These are phyloP conservation scores for Microctenopoma steveboyesi DNA, from an alignment of 2,797 vertebrate genomes.

Conservation along the genomic window DNA sequence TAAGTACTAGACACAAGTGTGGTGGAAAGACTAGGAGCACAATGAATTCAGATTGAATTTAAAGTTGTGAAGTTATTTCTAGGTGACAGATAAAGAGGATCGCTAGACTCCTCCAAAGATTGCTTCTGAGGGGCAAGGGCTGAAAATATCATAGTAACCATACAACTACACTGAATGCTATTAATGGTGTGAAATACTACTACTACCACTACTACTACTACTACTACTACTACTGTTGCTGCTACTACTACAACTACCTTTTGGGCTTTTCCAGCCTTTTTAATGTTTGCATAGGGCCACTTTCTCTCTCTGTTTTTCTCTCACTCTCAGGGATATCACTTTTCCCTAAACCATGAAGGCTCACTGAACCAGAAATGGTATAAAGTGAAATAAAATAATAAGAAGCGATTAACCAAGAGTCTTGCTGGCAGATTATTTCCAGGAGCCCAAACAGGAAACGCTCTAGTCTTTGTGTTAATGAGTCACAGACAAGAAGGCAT, in stretches of 20 bases:
- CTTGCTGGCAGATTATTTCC: slow-evolving; percentile 30
- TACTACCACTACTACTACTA: background rate
- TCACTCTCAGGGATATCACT: background rate
- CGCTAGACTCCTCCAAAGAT: slow-evolving; percentile 47
- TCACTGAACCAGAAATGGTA: slow-evolving; percentile 35
- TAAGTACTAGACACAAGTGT: slow-evolving; percentile 15
- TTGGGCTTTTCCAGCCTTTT: background rate
- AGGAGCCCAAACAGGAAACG: slow-evolving; percentile 59
- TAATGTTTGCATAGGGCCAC: background rate
- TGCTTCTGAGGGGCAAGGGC: slow-evolving; percentile 21
- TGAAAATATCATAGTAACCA: slow-evolving; percentile 30
- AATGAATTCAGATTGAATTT: slow-evolving; percentile 4
- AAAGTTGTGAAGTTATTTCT: slow-evolving; percentile 4
- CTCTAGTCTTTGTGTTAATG: slow-evolving; percentile 60
- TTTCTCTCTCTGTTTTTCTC: background rate
- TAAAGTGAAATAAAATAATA: slow-evolving; percentile 45
- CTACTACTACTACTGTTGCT: background rate
- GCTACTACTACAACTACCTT: no score
- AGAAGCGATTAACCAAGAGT: slow-evolving; percentile 52
- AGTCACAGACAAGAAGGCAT: slow-evolving; percentile 58
- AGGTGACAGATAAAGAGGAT: slow-evolving; percentile 15
- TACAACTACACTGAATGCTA: background rate
- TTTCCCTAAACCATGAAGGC: background rate
- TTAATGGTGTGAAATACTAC: background rate
- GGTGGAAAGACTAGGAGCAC: background rate